Percentiles rank a stretch among this genome's conserved stretches.
phyloP scores from a whole-genome alignment of 2,888 invertebrate genomes.

The Lycophotia porphyrea region DNA sequence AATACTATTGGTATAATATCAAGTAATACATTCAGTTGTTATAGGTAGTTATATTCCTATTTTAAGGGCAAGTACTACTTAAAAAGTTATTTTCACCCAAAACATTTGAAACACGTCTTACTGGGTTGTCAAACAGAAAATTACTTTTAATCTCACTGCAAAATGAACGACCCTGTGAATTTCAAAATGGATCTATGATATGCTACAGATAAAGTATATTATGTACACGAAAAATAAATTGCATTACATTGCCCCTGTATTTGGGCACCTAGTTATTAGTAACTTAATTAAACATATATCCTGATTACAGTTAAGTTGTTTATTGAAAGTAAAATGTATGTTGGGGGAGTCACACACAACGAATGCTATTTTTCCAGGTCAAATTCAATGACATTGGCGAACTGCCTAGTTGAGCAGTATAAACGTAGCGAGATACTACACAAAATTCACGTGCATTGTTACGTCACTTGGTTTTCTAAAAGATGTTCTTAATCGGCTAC shows the following conservation, averaged over 20 bases:
- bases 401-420: neutral
- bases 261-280: slow-evolving; percentile 41
- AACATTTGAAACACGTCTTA: slow-evolving; percentile 53
- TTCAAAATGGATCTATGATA: slow-evolving; percentile 74
- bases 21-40: slow-evolving; percentile 7
- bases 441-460: neutral
- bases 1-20: slow-evolving; percentile 2
- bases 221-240: slow-evolving; percentile 64
- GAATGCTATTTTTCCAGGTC: slow-evolving; percentile 1
- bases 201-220: slow-evolving; percentile 66
- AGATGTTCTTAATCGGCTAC: neutral
- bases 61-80: slow-evolving; percentile 17
- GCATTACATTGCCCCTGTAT: slow-evolving; percentile 52
- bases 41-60: neutral
- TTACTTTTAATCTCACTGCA: slow-evolving; percentile 76
- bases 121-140: slow-evolving; percentile 54
- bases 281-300: slow-evolving; percentile 50
- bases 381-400: slow-evolving; percentile 3
- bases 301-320: slow-evolving; percentile 32
- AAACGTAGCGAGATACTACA: neutral
- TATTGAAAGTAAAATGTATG: slow-evolving; percentile 24
- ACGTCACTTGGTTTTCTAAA: neutral
- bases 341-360: slow-evolving; percentile 24
- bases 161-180: slow-evolving; percentile 78
- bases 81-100: slow-evolving; percentile 20